These are phyloP conservation scores for Epinotia nisella DNA, from an alignment of 2,888 invertebrate genomes.

Conservation along the genomic window DNA sequence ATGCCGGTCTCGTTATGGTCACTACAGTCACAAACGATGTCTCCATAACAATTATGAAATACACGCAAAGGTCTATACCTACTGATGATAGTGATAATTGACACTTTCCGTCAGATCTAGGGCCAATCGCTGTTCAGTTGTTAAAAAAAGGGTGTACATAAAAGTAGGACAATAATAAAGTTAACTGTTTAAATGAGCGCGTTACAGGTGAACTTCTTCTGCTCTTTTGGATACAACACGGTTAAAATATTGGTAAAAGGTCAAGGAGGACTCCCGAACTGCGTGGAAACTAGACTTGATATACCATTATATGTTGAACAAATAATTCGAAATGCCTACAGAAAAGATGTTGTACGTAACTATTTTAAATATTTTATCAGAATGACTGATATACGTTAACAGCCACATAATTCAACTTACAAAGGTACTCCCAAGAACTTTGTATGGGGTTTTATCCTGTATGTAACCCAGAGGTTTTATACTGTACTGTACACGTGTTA, in stretches of 20 bases:
- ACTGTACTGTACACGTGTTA: too few relatives aligned
- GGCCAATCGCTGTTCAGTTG: not conserved
- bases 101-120: not conserved
- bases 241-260: slow-evolving; percentile 73
- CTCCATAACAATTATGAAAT: too few relatives aligned
- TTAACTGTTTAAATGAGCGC: not conserved
- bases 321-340: slow-evolving; percentile 64
- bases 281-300: slow-evolving; percentile 72
- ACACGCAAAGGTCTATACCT: too few relatives aligned
- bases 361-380: not conserved
- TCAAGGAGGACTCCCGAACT: slow-evolving; percentile 77
- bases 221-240: slow-evolving; percentile 76
- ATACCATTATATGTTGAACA: slow-evolving; percentile 70
- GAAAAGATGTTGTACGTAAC: slow-evolving; percentile 64
- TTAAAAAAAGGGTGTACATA: not conserved
- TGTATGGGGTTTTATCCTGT: too few relatives aligned
- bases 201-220: slow-evolving; percentile 64
- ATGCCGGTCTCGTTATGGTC: too few relatives aligned
- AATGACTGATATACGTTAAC: not conserved
- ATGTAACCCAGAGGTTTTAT: too few relatives aligned
- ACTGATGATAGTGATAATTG: too few relatives aligned
- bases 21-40: too few relatives aligned
- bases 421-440: not conserved
- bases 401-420: not conserved
- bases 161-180: not conserved